These are phyloP conservation scores for Plectus sambesii DNA, from an alignment of 1,140 invertebrate genomes.

Conservation along the genomic window DNA sequence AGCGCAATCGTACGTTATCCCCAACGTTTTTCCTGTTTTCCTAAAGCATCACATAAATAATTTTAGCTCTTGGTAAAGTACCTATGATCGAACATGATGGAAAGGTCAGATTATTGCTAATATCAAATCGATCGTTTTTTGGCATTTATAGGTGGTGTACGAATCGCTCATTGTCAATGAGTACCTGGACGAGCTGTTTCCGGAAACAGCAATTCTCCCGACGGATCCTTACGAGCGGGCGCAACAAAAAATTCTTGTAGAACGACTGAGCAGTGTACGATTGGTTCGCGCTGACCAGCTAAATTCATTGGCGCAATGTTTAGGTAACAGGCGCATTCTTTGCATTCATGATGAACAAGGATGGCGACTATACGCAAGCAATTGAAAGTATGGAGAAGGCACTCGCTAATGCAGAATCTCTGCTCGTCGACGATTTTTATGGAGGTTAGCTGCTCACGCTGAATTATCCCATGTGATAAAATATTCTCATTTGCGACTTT, in stretches of 20 bases:
- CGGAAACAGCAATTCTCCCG: conserved; percentile 40
- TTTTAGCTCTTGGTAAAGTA: too few species aligned
- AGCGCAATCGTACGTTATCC: too few species aligned
- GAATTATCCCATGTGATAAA: too few species aligned
- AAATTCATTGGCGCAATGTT: conserved; percentile 1
- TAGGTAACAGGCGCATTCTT: conserved; percentile 22
- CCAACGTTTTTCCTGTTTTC: too few species aligned
- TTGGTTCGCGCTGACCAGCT: background rate
- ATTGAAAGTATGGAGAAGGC: conserved; percentile 25
- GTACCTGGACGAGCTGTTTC: conserved; percentile 48
- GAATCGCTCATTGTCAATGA: conserved; percentile 47
- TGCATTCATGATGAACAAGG: conserved; percentile 17
- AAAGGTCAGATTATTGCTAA: too few species aligned
- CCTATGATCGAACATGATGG: too few species aligned
- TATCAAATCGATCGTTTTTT: too few species aligned
- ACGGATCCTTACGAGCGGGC: conserved; percentile 46
- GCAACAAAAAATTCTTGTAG: conserved; percentile 46
- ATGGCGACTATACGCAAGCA: conserved; percentile 11
- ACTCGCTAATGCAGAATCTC: conserved; percentile 19
- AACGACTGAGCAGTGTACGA: conserved; percentile 16
- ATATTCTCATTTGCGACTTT: too few species aligned
- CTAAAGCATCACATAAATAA: too few species aligned
- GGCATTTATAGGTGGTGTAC: conserved; percentile 34
- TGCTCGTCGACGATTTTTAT: conserved; percentile 21
- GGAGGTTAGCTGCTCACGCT: too few species aligned